Base-by-base conservation (phyloP, 2,888 invertebrate species). In the Phania funesta region DNA sequence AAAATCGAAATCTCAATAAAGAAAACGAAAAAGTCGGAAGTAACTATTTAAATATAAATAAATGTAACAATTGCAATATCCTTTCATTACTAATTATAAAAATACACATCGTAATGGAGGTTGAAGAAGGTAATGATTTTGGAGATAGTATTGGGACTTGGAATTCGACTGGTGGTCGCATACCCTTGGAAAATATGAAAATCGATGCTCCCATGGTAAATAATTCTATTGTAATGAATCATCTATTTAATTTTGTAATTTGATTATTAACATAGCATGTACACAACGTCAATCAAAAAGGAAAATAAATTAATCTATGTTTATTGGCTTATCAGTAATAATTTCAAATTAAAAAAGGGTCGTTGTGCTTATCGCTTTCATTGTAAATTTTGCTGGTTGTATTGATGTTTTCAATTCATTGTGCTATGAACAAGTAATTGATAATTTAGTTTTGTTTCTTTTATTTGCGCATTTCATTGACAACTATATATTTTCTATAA, bases 201-300 rank as follows among this genome's bases (percentile, higher is more conserved):
- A 94, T 95, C 93, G 96, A 97, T 91, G 94, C 95, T 86, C 96
- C 95, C 89, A 94, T 94, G 90, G 93, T 93, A 86, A 86, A 85
- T 83, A 44, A 41, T 22, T 11, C 52, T 48, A 48, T 8, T 56
- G 3, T 16, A 24, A 46, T 73, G 74, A 80, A 56, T 75, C 71
- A 77, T 75, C 16, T 13, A 29, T 38, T 41, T 41, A 35, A 48
- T 46, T 29, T 24, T 54, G 24, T n/a, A 16, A 11, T 22, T 46
- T 35, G 46, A 22, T 22, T 76, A 11, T 56, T 50, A 75, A 50
- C 16, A 11, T 16, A 46, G n/a, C 1, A 16, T 44, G 18, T 13
- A n/a, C 11, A 50, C 22, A 32, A 38, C 6, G 24, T 35, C 16
- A 73, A 18, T 52, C 7, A 29, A 56, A 29, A 38, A 13, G 38